Conservation (phyloP, 2,797 vertebrate species). For the Synaphobranchus kaupii region DNA sequence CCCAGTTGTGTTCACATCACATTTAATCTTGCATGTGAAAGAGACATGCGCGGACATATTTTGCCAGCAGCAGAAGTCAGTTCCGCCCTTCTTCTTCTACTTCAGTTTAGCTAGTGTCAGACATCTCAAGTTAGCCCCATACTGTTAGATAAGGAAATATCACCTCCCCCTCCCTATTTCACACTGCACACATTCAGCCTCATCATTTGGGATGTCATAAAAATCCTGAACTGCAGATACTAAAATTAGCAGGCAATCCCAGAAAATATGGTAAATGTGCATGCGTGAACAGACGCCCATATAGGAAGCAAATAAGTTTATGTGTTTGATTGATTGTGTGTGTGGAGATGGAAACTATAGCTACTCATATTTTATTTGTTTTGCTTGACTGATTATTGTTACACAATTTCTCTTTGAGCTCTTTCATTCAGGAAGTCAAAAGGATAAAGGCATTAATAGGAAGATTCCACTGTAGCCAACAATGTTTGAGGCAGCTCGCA, state of each 20-base stretch:
- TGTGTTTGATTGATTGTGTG: neutral
- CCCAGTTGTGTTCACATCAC: conserved; percentile 11
- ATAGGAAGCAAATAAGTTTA: neutral
- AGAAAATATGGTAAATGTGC: conserved; percentile 56
- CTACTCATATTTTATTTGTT: neutral
- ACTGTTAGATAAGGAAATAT: conserved; percentile 67
- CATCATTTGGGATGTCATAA: conserved; percentile 61
- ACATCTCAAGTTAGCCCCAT: conserved; percentile 67
- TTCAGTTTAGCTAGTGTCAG: conserved; percentile 63
- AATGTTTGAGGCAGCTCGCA: conserved; percentile 74
- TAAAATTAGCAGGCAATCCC: conserved; percentile 76
- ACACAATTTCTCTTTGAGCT: neutral
- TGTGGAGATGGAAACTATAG: neutral
- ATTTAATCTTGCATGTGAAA: conserved; percentile 32
- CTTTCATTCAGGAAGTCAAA: neutral
- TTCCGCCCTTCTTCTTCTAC: conserved; percentile 59
- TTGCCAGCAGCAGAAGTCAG: conserved; percentile 57
- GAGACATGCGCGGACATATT: conserved; percentile 59
- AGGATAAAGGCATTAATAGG: conserved; percentile 72
- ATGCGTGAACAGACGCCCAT: neutral
- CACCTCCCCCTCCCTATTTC: conserved; percentile 47
- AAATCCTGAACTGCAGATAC: conserved; percentile 68
- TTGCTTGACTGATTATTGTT: neutral
- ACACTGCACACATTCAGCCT: neutral
- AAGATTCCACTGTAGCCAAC: conserved; percentile 76